Conservation (phyloP, 2,113 vertebrate genomes). For the Stegostoma tigrinum region DNA sequence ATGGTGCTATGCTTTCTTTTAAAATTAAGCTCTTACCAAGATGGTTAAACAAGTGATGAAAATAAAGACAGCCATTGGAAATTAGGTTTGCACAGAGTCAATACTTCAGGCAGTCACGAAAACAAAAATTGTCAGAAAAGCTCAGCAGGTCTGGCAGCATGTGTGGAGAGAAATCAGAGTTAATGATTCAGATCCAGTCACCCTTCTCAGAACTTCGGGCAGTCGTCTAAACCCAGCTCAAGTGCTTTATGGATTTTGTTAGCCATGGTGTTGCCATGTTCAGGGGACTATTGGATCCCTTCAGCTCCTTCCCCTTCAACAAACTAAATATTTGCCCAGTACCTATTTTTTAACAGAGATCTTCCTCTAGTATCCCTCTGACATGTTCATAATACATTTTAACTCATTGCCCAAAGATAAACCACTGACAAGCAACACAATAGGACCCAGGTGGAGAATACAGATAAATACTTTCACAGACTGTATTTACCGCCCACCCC, state of each 20-base stretch:
- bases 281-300: neutral
- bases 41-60: too few species aligned
- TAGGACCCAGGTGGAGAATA: neutral
- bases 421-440: neutral
- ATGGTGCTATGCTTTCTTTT: too few species aligned
- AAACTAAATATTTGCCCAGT: neutral
- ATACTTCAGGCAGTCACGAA: too few species aligned
- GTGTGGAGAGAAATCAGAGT: too few species aligned
- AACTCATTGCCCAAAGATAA: neutral
- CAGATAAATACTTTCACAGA: neutral
- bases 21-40: too few species aligned
- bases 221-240: neutral
- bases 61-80: too few species aligned
- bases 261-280: neutral
- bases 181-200: too few species aligned
- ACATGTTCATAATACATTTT: neutral
- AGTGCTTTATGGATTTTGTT: neutral
- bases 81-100: too few species aligned
- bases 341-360: neutral
- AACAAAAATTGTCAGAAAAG: too few species aligned
- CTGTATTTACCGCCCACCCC: neutral
- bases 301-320: neutral
- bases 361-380: neutral
- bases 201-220: too few species aligned
- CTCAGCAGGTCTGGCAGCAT: too few species aligned